phyloP scores from a whole-genome alignment of 2,113 vertebrate species.

The Apistogramma diplotaenia region DNA sequence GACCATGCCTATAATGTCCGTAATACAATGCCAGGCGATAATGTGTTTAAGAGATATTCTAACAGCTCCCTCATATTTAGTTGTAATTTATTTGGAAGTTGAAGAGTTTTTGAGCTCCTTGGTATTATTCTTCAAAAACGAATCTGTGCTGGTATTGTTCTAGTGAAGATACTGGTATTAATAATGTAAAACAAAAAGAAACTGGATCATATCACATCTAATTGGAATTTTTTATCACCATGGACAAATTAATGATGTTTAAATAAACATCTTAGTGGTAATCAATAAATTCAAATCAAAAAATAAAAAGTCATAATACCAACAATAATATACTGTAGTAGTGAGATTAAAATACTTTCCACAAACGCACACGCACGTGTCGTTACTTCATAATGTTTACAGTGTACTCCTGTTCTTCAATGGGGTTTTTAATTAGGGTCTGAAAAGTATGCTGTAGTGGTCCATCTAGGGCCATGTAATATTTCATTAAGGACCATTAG shows the following conservation, averaged over 20 bases:
- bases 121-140: neutral
- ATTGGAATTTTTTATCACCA: neutral
- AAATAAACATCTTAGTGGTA: neutral
- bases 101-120: neutral
- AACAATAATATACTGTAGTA: neutral
- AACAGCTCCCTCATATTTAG: neutral
- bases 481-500: conserved; percentile 67
- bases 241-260: neutral
- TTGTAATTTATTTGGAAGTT: neutral
- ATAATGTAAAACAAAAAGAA: neutral
- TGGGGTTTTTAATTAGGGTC: conserved; percentile 36
- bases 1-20: neutral
- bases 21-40: neutral
- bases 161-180: neutral
- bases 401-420: neutral
- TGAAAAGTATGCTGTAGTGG: conserved; percentile 7
- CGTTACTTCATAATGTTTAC: neutral
- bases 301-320: neutral
- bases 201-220: neutral
- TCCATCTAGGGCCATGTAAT: conserved; percentile 56
- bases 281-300: neutral
- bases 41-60: neutral
- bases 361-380: neutral
- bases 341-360: neutral
- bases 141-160: neutral